Base-by-base conservation (phyloP, 2,888 invertebrate genomes). In the Monopis laevigella region DNA sequence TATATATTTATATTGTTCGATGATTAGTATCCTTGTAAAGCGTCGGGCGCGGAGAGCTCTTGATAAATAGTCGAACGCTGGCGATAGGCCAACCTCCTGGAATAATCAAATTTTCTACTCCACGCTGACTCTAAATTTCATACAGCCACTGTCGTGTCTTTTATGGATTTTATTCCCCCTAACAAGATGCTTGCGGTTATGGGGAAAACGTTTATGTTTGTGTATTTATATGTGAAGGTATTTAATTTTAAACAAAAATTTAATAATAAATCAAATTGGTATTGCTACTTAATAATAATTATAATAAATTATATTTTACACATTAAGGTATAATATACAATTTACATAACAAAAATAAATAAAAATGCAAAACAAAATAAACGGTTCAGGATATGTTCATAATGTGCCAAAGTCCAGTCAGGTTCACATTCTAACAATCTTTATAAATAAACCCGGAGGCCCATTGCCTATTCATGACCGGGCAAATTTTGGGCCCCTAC, bases 381-480 rank as follows among this genome's bases (percentile, higher is more conserved):
- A 16, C 14, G 2, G 5, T 32, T 32, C 32, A n/a, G 11, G 7
- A 28, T 28, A 28, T 28, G 32, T 32, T 39, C 6, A 27, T 66
- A 72, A 73, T 69, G 50, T 57, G 60, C 64, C 59, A 58, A 64
- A 70, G 69, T 73, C 71, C 69, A 73, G 69, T 69, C 68, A 62
- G 66, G n/a, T 67, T 65, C 54, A 45, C 51, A 42, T 56, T 59
- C 65, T 65, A 70, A 71, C 75, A 75, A 73, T 77, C 72, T 80
- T 78, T 78, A 73, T 77, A 80, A 80, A 80, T 78, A 77, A 74
- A 77, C 73, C 72, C 68, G n/a, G n/a, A n/a, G 65, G 63, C 74
- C 77, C 78, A 80, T 80, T 77, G 80, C 80, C 75, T 80, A 80
- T 80, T 80, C 80, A 80, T 80, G 78, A 80, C 77, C 72, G 73